Evolutionary conservation across 2,888 invertebrate species (phyloP).

Genomic region (Congeria kusceri): DNA sequence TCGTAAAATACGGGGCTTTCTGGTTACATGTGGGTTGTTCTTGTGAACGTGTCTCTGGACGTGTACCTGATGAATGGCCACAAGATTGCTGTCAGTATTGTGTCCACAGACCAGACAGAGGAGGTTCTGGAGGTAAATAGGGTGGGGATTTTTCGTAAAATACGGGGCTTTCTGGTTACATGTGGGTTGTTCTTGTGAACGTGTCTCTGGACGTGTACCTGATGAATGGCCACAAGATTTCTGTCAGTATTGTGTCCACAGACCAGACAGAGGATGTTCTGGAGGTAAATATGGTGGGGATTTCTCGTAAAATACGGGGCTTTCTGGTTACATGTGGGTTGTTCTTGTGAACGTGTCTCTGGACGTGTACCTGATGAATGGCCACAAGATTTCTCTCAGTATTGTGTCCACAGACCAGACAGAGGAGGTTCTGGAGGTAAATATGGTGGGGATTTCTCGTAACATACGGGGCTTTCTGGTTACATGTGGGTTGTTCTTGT

Average conservation of each 20-base stretch:
- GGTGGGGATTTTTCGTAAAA: no score
- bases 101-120: constrained; percentile 93
- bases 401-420: constrained; percentile 94
- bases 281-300: constrained; percentile 85
- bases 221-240: constrained; percentile 94
- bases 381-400: constrained; percentile 92
- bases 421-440: constrained; percentile 91
- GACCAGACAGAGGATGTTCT: constrained; percentile 94
- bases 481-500: constrained; percentile 67
- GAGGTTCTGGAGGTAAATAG: constrained; percentile 89
- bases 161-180: no score
- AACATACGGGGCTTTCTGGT: constrained; percentile 35
- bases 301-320: no score
- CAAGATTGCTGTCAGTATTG: constrained; percentile 92
- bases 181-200: no score
- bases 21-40: constrained; percentile 20
- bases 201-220: constrained; percentile 91
- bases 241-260: constrained; percentile 91
- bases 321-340: no score
- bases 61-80: constrained; percentile 94
- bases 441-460: neutral
- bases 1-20: no score
- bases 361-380: constrained; percentile 94
- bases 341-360: no score
- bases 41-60: constrained; percentile 89